Evolutionary conservation across 2,888 invertebrate genomes (phyloP), one percentile per base, ranked within the genome.

Genomic region (Ypsolopha sequella): DNA sequence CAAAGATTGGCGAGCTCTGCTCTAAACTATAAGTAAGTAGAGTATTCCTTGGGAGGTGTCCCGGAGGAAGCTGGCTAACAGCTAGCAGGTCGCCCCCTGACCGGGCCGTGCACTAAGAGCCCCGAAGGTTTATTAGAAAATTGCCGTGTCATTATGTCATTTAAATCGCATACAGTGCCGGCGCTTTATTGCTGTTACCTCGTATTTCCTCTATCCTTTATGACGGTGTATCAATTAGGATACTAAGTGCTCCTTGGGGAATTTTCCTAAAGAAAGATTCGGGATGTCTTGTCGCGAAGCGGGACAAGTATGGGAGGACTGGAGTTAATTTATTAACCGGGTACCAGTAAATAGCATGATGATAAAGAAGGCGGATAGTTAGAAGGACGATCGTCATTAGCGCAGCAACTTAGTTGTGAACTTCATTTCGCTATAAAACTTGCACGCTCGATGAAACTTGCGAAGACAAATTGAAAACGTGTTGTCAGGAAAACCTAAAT

Each of bases 131-230:
- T 86, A 86, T 86, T 86, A 86, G 86, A 85, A 86, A 85, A 86
- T 86, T 86, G 86, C 79, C 73, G 76, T 62, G 84, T 82, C 86
- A 86, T 86, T 86, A 86, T 86, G 81, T 86, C 85, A 85, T 86
- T 86, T 86, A 86, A 86, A 86, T 86, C 86, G 86, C 86, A 86
- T 86, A 84, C 81, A 85, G 80, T 78, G 74, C 80, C 76, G 84
- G 77, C 85, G 84, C 70, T 85, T 80, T 77, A 85, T 81, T 84
- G 76, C 76, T 80, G 85, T 51, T 55, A 55, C 55, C 55, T 55
- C 51, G 53, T 85, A 84, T 84, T 84, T 86, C 86, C 86, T 85
- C 76, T 79, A 85, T 84, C 82, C 84, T 85, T 80, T 41, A 36
- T 38, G 84, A 75, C 76, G 77, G 75, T 74, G 73, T 75, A 80